These are phyloP conservation scores for Naso thynnoides DNA, from an alignment of 2,797 vertebrate genomes.

Conservation along the genomic window DNA sequence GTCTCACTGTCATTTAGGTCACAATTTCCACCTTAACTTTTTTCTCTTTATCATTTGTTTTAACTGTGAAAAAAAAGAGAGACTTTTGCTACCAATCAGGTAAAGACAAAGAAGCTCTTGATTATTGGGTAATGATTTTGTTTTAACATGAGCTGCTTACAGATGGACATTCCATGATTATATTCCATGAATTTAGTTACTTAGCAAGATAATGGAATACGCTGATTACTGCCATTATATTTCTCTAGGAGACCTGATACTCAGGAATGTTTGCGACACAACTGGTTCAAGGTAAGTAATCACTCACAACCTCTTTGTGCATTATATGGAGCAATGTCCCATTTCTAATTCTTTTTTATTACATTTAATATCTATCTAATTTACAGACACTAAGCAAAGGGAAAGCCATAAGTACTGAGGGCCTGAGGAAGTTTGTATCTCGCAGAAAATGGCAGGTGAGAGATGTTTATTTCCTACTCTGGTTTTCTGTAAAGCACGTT, in stretches of 20 bases:
- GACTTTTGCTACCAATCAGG: too few relatives aligned
- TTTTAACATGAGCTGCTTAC: not conserved
- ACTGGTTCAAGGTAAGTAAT: constrained; percentile 96
- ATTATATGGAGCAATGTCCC: not conserved
- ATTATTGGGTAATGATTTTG: not conserved
- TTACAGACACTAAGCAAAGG: constrained; percentile 91
- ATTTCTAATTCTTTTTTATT: not conserved
- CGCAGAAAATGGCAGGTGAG: constrained; percentile 98
- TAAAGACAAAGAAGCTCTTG: too few relatives aligned
- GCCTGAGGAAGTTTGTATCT: constrained; percentile 93
- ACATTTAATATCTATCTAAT: constrained; percentile 12
- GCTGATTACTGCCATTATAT: not conserved
- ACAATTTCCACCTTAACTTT: not conserved
- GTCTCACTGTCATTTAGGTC: not conserved
- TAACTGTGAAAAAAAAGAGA: not conserved
- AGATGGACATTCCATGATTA: not conserved
- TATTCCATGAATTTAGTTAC: not conserved
- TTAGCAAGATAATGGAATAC: not conserved
- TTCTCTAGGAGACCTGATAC: constrained; percentile 91
- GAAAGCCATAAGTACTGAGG: constrained; percentile 91
- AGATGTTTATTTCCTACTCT: not conserved
- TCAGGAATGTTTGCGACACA: constrained; percentile 93
- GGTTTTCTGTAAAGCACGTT: not conserved
- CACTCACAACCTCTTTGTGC: not conserved
- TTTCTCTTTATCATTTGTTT: not conserved